phyloP scores from a whole-genome alignment of 2,888 invertebrate genomes.

The Morpho achilles region DNA sequence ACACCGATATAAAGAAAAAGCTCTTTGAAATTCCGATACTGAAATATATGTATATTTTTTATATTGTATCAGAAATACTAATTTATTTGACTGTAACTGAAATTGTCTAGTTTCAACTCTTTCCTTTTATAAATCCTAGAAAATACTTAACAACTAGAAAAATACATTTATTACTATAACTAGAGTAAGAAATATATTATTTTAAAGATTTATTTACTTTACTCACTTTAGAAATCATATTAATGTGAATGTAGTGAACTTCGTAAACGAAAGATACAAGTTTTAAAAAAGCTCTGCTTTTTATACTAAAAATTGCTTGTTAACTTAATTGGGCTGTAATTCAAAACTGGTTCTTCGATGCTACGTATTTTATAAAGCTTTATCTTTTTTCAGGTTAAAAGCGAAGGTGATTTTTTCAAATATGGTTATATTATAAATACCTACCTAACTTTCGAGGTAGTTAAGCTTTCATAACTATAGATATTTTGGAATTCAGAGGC shows the following conservation, averaged over 20 bases:
- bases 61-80: too few relatives aligned
- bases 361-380: conserved; percentile 7
- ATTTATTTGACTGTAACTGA: background rate
- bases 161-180: too few relatives aligned
- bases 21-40: too few relatives aligned
- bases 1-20: too few relatives aligned
- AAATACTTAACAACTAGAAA: background rate
- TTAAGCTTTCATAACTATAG: too few relatives aligned
- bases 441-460: conserved; percentile 4
- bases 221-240: conserved; percentile 50
- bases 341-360: conserved; percentile 12
- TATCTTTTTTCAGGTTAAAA: conserved; percentile 13
- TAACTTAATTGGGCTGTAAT: conserved; percentile 2
- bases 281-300: conserved; percentile 32
- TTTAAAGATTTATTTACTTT: background rate
- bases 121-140: background rate
- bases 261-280: conserved; percentile 44
- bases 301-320: conserved; percentile 35
- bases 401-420: conserved; percentile 11
- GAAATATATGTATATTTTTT: too few relatives aligned
- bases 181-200: background rate
- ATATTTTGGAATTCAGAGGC: too few relatives aligned
- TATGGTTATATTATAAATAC: conserved; percentile 3
- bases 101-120: background rate
- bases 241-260: conserved; percentile 34